These are phyloP conservation scores for Danionella cerebrum DNA, from an alignment of 2,113 vertebrate genomes.

Conservation along the genomic window DNA sequence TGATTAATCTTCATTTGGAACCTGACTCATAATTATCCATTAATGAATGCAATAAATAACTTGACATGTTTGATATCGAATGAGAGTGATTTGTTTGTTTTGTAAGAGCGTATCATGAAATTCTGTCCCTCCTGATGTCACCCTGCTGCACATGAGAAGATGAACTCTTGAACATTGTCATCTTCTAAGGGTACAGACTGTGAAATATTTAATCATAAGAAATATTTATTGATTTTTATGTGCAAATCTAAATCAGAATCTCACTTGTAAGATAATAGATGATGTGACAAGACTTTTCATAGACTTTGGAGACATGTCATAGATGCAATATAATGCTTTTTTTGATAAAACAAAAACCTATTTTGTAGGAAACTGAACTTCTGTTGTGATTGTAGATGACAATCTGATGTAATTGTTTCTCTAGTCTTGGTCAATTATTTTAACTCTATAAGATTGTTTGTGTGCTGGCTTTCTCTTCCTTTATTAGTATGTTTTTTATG, in stretches of 20 bases:
- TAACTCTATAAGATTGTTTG: conserved; percentile 56
- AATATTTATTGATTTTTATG: conserved; percentile 71
- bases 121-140: too few relatives aligned
- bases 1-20: too few relatives aligned
- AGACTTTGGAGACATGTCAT: conserved; percentile 76
- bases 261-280: conserved; percentile 55
- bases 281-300: conserved; percentile 66
- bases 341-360: conserved; percentile 67
- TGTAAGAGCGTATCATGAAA: too few relatives aligned
- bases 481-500: conserved; percentile 52
- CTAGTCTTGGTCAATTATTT: conserved; percentile 54
- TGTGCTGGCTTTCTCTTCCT: conserved; percentile 55
- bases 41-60: too few relatives aligned
- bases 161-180: too few relatives aligned
- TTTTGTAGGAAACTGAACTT: conserved; percentile 70
- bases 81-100: too few relatives aligned
- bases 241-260: conserved; percentile 57
- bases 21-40: too few relatives aligned
- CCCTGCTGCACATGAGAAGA: too few relatives aligned
- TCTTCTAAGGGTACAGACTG: conserved; percentile 69
- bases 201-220: conserved; percentile 73
- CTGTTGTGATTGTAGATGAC: conserved; percentile 68
- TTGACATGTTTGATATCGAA: too few relatives aligned
- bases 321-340: conserved; percentile 73
- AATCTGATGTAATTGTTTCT: conserved; percentile 65